Conservation (phyloP, 2,888 invertebrate species). For the Nymphalis urticae region DNA sequence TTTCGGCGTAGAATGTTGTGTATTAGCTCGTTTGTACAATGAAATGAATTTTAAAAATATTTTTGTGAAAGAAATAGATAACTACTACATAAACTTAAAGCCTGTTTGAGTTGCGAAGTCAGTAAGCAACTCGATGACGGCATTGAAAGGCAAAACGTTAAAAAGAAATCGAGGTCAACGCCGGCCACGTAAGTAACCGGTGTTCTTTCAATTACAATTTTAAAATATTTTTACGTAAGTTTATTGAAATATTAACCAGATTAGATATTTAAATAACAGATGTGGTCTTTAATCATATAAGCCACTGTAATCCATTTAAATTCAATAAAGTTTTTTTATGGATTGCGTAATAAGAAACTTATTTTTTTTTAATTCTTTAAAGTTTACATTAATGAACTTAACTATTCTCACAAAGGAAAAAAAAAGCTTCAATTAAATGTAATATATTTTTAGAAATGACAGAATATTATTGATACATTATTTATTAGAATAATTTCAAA, state of each 20-base stretch:
- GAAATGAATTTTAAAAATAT: slow-evolving; percentile 6
- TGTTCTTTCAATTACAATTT: slow-evolving; percentile 55
- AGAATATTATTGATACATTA: no score
- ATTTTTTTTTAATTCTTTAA: neutral
- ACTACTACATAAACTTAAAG: slow-evolving; percentile 5
- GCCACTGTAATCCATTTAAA: neutral
- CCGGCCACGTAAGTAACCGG: slow-evolving; percentile 71
- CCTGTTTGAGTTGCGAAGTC: slow-evolving; percentile 29
- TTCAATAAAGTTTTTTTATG: neutral
- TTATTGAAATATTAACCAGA: slow-evolving; percentile 31
- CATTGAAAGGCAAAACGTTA: slow-evolving; percentile 77
- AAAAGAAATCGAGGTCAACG: slow-evolving; percentile 82
- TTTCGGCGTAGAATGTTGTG: slow-evolving; percentile 54
- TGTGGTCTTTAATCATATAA: slow-evolving; percentile 10
- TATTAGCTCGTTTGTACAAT: slow-evolving; percentile 35
- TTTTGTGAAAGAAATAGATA: slow-evolving; percentile 9
- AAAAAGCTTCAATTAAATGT: no score
- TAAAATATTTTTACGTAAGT: slow-evolving; percentile 45
- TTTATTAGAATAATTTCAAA: no score
- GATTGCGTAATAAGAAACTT: neutral
- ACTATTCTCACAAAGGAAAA: no score
- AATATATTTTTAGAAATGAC: no score
- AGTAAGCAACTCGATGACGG: slow-evolving; percentile 56
- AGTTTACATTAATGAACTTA: no score
- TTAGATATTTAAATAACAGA: slow-evolving; percentile 18